Evolutionary conservation across 2,888 invertebrate genomes (phyloP).

Genomic region (Napeogenes sylphis): DNA sequence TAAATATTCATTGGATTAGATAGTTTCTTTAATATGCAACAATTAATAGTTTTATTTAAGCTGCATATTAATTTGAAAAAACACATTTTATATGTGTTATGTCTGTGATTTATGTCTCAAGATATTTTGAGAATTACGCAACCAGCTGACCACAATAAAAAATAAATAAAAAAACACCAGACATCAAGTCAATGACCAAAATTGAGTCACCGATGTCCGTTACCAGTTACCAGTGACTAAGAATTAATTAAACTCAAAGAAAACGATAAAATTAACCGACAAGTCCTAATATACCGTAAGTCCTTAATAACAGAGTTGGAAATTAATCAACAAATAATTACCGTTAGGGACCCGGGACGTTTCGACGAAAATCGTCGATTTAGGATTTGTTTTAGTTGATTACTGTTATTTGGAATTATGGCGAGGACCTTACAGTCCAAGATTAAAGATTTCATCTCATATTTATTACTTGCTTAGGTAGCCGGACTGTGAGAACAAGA

Average conservation of each 20-base stretch:
- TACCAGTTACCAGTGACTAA: slow-evolving; percentile 71
- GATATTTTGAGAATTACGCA: neutral
- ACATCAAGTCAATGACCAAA: slow-evolving; percentile 38
- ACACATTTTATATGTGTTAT: too few species aligned
- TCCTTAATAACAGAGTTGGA: slow-evolving; percentile 39
- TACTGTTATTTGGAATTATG: slow-evolving; percentile 42
- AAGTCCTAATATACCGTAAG: slow-evolving; percentile 42
- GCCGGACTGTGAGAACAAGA: slow-evolving; percentile 1
- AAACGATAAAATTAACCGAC: slow-evolving; percentile 47
- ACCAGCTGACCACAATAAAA: slow-evolving; percentile 15
- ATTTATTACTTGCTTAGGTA: slow-evolving; percentile 22
- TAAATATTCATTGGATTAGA: too few species aligned
- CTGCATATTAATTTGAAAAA: too few species aligned
- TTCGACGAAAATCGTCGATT: slow-evolving; percentile 61
- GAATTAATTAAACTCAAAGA: slow-evolving; percentile 66
- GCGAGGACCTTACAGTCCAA: slow-evolving; percentile 25
- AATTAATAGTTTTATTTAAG: too few species aligned
- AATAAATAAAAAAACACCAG: slow-evolving; percentile 24
- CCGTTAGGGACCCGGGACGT: slow-evolving; percentile 56
- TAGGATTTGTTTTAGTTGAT: slow-evolving; percentile 58
- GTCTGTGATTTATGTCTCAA: too few species aligned
- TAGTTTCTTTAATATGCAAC: too few species aligned
- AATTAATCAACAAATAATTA: slow-evolving; percentile 35
- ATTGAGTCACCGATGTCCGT: slow-evolving; percentile 64
- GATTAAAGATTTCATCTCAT: slow-evolving; percentile 25